Percentiles rank a stretch among this genome's conserved stretches.
These are phyloP conservation scores for Hypomesus transpacificus DNA, from an alignment of 2,113 vertebrate genomes.

Conservation along the genomic window DNA sequence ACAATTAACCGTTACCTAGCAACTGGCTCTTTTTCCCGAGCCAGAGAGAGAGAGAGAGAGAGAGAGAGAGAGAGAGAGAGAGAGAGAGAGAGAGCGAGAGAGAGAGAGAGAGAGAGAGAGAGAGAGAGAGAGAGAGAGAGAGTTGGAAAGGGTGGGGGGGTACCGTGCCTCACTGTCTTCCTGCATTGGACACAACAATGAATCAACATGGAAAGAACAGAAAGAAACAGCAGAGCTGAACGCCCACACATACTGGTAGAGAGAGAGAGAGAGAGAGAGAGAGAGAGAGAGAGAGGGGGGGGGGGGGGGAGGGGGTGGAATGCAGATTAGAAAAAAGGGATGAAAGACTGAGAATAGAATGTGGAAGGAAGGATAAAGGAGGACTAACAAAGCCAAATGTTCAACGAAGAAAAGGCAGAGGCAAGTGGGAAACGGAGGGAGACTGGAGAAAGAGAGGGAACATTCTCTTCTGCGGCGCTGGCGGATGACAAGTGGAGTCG, in stretches of 20 bases:
- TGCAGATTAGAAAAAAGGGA: conserved; percentile 38
- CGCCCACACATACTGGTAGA: conserved; percentile 60
- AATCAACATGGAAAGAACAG: conserved; percentile 68
- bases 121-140: conserved; percentile 32
- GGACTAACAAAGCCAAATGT: conserved; percentile 2
- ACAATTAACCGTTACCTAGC: conserved; percentile 84
- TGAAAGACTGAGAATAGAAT: not conserved
- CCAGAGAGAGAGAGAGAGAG: conserved; percentile 20
- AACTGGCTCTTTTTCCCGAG: conserved; percentile 74
- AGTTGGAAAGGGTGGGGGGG: conserved; percentile 8
- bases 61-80: conserved; percentile 23
- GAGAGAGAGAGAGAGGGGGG: conserved; percentile 9
- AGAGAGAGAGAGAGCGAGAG: conserved; percentile 28
- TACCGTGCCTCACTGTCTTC: conserved; percentile 63
- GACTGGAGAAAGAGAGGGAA: conserved; percentile 7
- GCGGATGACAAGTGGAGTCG: conserved; percentile 30
- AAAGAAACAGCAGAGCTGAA: conserved; percentile 58
- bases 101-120: conserved; percentile 19
- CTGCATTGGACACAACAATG: conserved; percentile 72
- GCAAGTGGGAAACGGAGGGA: not conserved
- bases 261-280: conserved; percentile 7
- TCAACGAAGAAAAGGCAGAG: not conserved
- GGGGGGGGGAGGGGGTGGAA: conserved; percentile 13
- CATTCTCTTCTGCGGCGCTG: conserved; percentile 21
- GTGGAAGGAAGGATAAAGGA: not conserved